Evolutionary conservation across 1,140 invertebrate species (phyloP).

Genomic region (Tachypleus tridentatus): DNA sequence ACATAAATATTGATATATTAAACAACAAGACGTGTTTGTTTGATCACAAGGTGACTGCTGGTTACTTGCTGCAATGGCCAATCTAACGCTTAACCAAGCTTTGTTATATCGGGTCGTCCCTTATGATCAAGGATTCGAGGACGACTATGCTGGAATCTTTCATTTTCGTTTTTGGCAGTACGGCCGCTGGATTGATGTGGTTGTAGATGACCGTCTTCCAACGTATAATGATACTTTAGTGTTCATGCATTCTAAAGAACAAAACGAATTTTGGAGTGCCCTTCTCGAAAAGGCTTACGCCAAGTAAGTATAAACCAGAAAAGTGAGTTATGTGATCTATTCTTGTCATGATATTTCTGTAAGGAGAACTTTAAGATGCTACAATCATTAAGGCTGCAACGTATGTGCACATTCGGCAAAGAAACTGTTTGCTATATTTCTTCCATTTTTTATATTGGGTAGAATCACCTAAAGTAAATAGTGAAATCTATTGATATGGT

Average conservation of each 20-base stretch:
- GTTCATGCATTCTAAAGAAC: conserved; percentile 83
- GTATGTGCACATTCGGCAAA: no score
- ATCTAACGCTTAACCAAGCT: conserved; percentile 73
- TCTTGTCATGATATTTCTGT: no score
- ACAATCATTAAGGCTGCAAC: no score
- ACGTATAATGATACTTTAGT: conserved; percentile 77
- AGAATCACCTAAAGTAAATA: no score
- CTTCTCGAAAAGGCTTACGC: conserved; percentile 96
- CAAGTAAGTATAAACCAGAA: conserved; percentile 39
- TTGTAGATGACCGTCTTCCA: conserved; percentile 87
- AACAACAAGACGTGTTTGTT: not conserved
- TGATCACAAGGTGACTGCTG: conserved; percentile 69
- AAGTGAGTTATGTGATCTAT: no score
- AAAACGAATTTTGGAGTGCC: conserved; percentile 92
- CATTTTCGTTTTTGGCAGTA: conserved; percentile 96
- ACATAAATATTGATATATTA: not conserved
- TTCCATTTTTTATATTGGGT: no score
- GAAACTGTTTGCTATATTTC: no score
- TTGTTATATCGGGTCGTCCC: conserved; percentile 89
- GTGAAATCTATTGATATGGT: no score
- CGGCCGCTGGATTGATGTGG: conserved; percentile 70
- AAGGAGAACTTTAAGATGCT: no score
- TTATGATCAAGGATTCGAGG: conserved; percentile 79
- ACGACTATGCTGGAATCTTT: conserved; percentile 79
- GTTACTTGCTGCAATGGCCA: conserved; percentile 88